A percentile compares a stretch with the other conserved stretches of the same genome.
Evolutionary conservation across 2,113 vertebrate species (phyloP).

Genomic region (Gopherus flavomarginatus): DNA sequence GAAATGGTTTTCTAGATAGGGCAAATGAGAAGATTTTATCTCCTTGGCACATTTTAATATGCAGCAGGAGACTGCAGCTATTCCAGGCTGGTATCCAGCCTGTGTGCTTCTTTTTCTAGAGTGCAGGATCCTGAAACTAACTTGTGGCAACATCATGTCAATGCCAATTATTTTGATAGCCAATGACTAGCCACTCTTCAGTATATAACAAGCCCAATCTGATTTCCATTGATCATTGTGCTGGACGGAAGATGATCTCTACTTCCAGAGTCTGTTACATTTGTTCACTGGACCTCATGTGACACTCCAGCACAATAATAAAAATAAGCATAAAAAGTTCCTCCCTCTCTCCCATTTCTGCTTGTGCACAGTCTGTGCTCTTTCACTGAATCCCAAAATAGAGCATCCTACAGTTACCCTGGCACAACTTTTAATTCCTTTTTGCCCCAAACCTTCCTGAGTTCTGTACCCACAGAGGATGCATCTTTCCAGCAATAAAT

Average conservation of each 20-base stretch:
- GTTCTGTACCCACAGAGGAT: not conserved
- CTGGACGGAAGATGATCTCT: not conserved
- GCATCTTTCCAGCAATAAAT: not conserved
- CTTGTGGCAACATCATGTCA: not conserved
- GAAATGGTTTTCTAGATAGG: slow-evolving; percentile 32
- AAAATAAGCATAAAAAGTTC: not conserved
- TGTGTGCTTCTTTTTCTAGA: slow-evolving; percentile 31
- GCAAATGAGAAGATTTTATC: slow-evolving; percentile 41
- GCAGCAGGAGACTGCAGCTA: slow-evolving; percentile 48
- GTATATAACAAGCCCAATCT: not conserved
- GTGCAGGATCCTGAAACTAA: not conserved
- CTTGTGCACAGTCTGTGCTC: not conserved
- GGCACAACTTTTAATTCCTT: not conserved
- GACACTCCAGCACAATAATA: not conserved
- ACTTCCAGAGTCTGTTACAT: not conserved
- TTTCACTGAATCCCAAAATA: not conserved
- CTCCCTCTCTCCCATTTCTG: not conserved
- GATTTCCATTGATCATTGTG: not conserved
- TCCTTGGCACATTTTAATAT: slow-evolving; percentile 31
- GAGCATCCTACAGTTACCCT: not conserved
- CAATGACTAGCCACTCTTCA: not conserved
- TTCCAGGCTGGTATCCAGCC: not conserved
- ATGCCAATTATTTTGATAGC: not conserved
- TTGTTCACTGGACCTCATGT: not conserved
- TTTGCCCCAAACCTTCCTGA: not conserved